Conservation (phyloP, 2,888 invertebrate genomes). For the Coenonympha glycerion region DNA sequence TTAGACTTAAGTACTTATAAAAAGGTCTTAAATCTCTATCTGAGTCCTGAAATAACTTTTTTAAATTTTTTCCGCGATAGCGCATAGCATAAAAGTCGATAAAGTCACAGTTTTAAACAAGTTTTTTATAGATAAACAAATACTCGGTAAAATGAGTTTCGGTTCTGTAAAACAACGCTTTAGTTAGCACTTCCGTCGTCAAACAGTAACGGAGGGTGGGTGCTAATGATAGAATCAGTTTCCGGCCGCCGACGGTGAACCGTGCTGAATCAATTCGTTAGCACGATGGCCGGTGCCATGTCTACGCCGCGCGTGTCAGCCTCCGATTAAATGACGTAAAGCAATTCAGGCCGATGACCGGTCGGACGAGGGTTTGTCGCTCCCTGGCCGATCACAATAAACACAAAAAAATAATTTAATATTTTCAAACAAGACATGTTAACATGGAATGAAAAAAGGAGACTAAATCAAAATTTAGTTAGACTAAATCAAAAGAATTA, state of each 20-base stretch:
- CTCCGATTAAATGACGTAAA: constrained; percentile 27
- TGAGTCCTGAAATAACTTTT: too few relatives aligned
- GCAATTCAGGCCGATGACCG: constrained; percentile 58
- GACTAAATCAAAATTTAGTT: background rate
- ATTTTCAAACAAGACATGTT: background rate
- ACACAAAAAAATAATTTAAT: background rate
- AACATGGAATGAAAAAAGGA: background rate
- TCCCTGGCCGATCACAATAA: constrained; percentile 6
- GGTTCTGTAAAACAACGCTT: background rate
- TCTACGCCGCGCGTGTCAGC: constrained; percentile 22
- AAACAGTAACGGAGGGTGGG: constrained; percentile 28
- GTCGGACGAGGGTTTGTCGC: constrained; percentile 44
- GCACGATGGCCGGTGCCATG: constrained; percentile 43
- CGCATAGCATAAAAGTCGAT: too few relatives aligned
- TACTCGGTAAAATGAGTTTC: background rate
- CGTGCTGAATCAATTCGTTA: constrained; percentile 58
- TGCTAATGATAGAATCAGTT: constrained; percentile 40
- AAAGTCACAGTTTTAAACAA: too few relatives aligned
- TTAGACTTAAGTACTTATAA: too few relatives aligned
- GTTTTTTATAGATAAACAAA: too few relatives aligned
- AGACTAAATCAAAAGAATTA: too few relatives aligned
- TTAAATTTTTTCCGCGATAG: too few relatives aligned
- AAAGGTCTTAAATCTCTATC: too few relatives aligned
- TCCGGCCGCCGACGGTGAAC: constrained; percentile 42
- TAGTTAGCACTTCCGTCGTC: constrained; percentile 21